Evolutionary conservation across 2,888 invertebrate species (phyloP).

Genomic region (Hecatera dysodea): DNA sequence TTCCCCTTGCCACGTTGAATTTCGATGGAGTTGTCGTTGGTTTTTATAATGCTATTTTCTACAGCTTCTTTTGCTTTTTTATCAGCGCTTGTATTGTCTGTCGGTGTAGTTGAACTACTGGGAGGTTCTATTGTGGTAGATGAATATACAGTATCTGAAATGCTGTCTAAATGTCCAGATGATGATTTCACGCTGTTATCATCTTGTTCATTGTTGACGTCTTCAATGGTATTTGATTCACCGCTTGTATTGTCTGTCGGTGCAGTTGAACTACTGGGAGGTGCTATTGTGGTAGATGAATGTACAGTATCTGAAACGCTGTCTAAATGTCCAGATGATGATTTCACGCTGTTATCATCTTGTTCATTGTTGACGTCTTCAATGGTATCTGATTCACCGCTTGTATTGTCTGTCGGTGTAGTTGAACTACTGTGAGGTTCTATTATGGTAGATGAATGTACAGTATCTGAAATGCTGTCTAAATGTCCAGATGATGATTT

Average conservation of each 20-base stretch:
- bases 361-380: not conserved
- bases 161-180: too few relatives aligned
- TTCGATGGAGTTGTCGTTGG: not conserved
- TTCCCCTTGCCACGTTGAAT: not conserved
- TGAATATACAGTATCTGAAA: too few relatives aligned
- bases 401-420: not conserved
- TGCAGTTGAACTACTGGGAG: conserved; percentile 3
- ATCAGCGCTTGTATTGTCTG: not conserved
- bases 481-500: not conserved
- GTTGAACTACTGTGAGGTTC: conserved; percentile 10
- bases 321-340: not conserved
- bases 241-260: not conserved
- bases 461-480: conserved; percentile 20
- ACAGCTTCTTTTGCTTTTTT: not conserved
- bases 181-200: too few relatives aligned
- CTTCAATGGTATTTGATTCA: too few relatives aligned
- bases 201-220: too few relatives aligned
- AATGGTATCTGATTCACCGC: conserved; percentile 14
- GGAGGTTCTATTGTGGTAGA: too few relatives aligned
- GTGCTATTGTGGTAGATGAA: conserved; percentile 10
- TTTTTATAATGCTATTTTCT: conserved; percentile 5
- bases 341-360: not conserved
- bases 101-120: too few relatives aligned
- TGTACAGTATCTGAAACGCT: not conserved
- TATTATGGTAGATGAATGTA: conserved; percentile 4